Conservation (phyloP, 2,797 vertebrate species). For the Schizopygopsis malacanthus region DNA sequence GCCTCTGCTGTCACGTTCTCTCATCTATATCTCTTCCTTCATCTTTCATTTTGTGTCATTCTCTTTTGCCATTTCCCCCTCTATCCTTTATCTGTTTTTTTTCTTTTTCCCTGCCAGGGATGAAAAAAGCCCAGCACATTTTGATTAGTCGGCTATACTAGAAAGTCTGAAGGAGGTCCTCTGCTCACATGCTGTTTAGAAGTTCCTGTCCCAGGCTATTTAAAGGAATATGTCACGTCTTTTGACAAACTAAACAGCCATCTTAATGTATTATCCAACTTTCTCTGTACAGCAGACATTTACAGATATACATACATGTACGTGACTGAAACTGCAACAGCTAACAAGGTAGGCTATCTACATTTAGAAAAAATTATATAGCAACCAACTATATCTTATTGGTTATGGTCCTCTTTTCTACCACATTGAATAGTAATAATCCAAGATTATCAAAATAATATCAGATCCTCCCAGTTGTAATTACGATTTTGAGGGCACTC, state of each 20-base stretch:
- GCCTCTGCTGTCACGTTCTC: not conserved
- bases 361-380: not conserved
- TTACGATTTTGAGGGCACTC: not conserved
- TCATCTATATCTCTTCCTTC: not conserved
- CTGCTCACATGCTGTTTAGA: not conserved
- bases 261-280: not conserved
- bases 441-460: not conserved
- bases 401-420: not conserved
- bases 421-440: not conserved
- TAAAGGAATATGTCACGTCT: not conserved
- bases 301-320: not conserved
- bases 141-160: not conserved
- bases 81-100: not conserved
- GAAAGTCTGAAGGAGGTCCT: not conserved
- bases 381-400: not conserved
- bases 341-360: not conserved
- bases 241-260: not conserved
- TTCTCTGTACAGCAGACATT: not conserved
- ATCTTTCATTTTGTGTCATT: conserved; percentile 29
- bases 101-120: not conserved
- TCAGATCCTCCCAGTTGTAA: not conserved
- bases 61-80: not conserved
- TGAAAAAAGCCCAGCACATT: not conserved
- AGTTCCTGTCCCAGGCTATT: not conserved
- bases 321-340: not conserved